phyloP scores from a whole-genome alignment of 2,888 invertebrate genomes.

The Sinelater perroti region DNA sequence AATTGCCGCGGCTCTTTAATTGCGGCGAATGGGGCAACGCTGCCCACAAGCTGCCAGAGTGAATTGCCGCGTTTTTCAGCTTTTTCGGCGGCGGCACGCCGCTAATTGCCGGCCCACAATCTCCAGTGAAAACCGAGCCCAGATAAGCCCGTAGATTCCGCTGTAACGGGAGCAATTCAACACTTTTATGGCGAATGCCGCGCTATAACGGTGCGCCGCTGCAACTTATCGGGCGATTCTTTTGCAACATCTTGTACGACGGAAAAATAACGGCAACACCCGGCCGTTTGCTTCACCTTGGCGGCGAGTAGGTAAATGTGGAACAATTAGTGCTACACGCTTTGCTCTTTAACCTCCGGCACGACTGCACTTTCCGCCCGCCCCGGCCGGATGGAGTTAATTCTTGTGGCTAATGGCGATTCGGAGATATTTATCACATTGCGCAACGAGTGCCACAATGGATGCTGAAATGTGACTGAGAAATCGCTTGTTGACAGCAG shows the following conservation, averaged over 20 bases:
- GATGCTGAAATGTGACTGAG: no score
- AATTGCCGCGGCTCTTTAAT: neutral
- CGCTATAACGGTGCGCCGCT: constrained; percentile 1
- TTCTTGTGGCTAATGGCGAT: neutral
- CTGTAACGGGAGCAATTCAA: constrained; percentile 4
- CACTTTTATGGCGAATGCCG: neutral
- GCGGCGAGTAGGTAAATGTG: constrained; percentile 25
- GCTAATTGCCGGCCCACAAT: no score
- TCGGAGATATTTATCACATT: constrained; percentile 8
- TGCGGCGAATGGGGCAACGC: neutral
- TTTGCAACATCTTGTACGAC: constrained; percentile 9
- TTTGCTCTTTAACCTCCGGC: constrained; percentile 25
- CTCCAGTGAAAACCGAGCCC: no score
- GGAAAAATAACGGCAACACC: neutral
- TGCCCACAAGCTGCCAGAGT: no score
- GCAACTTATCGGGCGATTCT: neutral
- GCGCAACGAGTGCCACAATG: no score
- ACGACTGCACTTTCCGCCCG: constrained; percentile 15
- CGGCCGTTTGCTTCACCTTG: constrained; percentile 17
- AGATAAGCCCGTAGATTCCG: no score
- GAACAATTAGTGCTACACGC: constrained; percentile 18
- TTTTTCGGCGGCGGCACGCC: no score
- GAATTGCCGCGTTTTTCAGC: no score
- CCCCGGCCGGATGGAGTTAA: constrained; percentile 5
- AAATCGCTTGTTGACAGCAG: no score